A percentile compares a stretch with the other conserved stretches of the same genome.
Conservation (phyloP, 2,888 invertebrate species). For the Seira ritae region DNA sequence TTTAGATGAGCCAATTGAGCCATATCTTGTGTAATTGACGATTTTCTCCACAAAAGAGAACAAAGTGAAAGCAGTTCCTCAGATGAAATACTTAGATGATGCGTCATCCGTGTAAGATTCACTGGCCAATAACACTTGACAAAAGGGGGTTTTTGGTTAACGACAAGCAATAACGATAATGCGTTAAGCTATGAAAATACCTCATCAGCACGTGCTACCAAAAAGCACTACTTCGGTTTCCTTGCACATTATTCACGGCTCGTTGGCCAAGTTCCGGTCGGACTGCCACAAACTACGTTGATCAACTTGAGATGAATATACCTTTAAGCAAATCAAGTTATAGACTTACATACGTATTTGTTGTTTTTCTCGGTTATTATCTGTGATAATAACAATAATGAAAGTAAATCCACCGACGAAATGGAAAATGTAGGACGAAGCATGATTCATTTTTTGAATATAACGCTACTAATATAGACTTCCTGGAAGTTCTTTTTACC, state of each 20-base stretch:
- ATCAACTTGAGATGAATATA: slow-evolving; percentile 15
- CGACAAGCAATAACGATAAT: neutral
- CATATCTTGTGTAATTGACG: no score
- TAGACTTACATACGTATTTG: neutral
- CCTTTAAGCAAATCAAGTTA: no score
- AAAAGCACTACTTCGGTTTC: neutral
- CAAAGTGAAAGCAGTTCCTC: no score
- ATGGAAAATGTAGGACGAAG: neutral
- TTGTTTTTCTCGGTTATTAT: neutral
- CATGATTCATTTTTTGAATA: neutral
- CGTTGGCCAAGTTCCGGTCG: slow-evolving; percentile 50
- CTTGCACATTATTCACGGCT: slow-evolving; percentile 40
- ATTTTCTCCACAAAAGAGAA: no score
- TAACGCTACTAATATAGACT: no score
- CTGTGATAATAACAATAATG: neutral
- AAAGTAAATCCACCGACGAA: neutral
- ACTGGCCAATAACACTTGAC: no score
- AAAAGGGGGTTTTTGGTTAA: neutral
- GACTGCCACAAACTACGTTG: neutral
- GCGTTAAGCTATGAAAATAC: neutral
- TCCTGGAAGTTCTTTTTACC: no score
- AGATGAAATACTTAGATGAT: no score
- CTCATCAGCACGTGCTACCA: neutral
- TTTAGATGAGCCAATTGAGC: no score
- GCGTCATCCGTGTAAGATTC: no score